These are phyloP conservation scores for Chelonus insularis DNA, from an alignment of 1,140 invertebrate species.

Conservation along the genomic window DNA sequence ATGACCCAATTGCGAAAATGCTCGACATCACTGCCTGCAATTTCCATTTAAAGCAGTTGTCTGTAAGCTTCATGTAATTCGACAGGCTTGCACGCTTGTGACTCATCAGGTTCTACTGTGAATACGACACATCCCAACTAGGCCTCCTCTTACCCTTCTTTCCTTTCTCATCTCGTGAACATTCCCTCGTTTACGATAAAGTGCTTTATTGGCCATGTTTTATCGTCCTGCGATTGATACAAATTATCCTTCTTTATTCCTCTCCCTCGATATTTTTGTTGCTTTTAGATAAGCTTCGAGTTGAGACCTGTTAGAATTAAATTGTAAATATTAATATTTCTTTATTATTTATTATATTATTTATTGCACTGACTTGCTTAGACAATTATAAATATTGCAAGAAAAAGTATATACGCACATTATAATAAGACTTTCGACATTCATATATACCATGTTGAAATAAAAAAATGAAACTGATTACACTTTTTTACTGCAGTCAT, in stretches of 20 bases:
- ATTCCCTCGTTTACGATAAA: neutral
- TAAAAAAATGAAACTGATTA: neutral
- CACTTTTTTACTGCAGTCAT: neutral
- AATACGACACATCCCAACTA: neutral
- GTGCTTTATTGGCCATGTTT: conserved; percentile 1
- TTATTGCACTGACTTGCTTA: too few species aligned
- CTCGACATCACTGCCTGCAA: conserved; percentile 34
- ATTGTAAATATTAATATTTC: neutral
- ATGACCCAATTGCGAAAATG: conserved; percentile 42
- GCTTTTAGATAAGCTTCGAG: too few species aligned
- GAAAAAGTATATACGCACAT: too few species aligned
- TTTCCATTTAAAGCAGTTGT: conserved; percentile 51
- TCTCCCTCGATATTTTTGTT: too few species aligned
- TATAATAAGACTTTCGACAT: too few species aligned
- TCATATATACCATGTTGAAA: too few species aligned
- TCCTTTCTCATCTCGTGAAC: neutral
- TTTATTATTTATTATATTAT: too few species aligned
- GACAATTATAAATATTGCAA: too few species aligned
- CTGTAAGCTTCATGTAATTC: conserved; percentile 50
- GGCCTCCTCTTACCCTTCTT: neutral
- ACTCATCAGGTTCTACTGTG: conserved; percentile 44
- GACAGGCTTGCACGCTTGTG: conserved; percentile 27
- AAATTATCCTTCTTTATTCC: neutral
- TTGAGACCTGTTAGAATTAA: too few species aligned
- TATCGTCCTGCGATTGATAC: neutral